Base-by-base conservation (phyloP, 2,888 invertebrate species). In the Dione juno region DNA sequence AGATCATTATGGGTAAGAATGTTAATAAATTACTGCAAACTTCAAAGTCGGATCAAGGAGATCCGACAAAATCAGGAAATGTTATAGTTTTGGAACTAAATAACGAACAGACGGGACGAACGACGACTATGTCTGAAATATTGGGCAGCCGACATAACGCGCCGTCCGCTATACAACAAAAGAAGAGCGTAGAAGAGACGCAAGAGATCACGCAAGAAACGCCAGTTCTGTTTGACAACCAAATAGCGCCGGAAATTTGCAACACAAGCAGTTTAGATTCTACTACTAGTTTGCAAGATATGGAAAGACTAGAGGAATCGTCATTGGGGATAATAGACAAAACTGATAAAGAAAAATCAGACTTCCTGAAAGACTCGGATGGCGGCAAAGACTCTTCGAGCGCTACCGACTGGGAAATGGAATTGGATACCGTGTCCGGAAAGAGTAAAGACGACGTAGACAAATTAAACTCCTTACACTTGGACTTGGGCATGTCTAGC, bases 351-450 rank as follows among this genome's bases (percentile, higher is more conserved):
- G 74, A 77, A 1, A 88, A 88, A 77, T 79, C 85, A 2, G 85
- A 77, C 72, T 85, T 81, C 72, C 80, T 77, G 61, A 90, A 90
- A 76, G 85, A 87, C 64, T 80, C 81, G 0, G 88, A 87, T n/a
- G 84, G 78, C 21, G 84, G 78, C 3, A 91, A 90, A 73, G 89
- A 90, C 71, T 84, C 91, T 21, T 88, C 93, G 63, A 89, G 88
- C 74, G 90, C 90, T 68, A 89, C 93, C 2, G 95, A 95, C 77
- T 95, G 95, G 95, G 95, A 95, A 81, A 94, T 94, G 88, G 95
- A 95, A 79, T 81, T 95, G 54, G 95, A 94, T 73, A 93, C 94
- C 45, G 94, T 87, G 19, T 80, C 88, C n/a, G 83, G 86, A 41
- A 92, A 92, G 72, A 88, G 86, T 19, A 92, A 93, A 77, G 88